Percentiles rank a stretch among this genome's conserved stretches.
phyloP scores from a whole-genome alignment of 2,888 invertebrate genomes.

The Oscheius sp. region DNA sequence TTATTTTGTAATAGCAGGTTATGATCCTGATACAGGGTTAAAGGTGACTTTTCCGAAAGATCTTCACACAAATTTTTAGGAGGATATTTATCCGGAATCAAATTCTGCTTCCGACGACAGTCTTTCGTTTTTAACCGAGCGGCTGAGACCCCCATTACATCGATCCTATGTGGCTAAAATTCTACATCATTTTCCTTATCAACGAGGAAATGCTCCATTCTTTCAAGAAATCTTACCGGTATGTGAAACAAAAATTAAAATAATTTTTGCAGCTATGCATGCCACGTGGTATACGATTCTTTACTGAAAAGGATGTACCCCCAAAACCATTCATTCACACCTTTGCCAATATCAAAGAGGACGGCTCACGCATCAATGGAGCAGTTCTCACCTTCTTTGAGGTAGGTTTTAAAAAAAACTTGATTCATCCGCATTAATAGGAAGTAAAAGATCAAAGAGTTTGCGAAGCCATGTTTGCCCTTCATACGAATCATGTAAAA shows the following conservation, averaged over 20 bases:
- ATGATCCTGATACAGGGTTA: slow-evolving; percentile 61
- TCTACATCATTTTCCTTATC: slow-evolving; percentile 91
- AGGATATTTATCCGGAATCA: slow-evolving; percentile 17
- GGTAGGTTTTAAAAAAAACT: slow-evolving; percentile 70
- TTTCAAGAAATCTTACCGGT: slow-evolving; percentile 91
- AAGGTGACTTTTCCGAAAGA: slow-evolving; percentile 38
- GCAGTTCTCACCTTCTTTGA: slow-evolving; percentile 95
- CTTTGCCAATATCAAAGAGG: slow-evolving; percentile 94
- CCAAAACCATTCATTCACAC: slow-evolving; percentile 81
- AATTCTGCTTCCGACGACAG: slow-evolving; percentile 11
- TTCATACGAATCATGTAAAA: slow-evolving; percentile 78
- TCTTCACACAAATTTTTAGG: background rate
- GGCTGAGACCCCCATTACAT: slow-evolving; percentile 82
- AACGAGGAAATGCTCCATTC: slow-evolving; percentile 77
- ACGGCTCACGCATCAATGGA: slow-evolving; percentile 92
- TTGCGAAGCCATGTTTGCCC: slow-evolving; percentile 92
- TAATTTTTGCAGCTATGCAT: slow-evolving; percentile 82
- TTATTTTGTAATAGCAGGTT: slow-evolving; percentile 67
- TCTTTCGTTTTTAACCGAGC: background rate
- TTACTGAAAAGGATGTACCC: slow-evolving; percentile 86
- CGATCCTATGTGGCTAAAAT: slow-evolving; percentile 92
- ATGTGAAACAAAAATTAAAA: slow-evolving; percentile 69
- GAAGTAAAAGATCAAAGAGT: slow-evolving; percentile 88
- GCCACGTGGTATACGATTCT: slow-evolving; percentile 91
- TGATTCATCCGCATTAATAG: slow-evolving; percentile 15